Evolutionary conservation across 2,888 invertebrate species (phyloP).

Genomic region (Watsonalla cultraria): DNA sequence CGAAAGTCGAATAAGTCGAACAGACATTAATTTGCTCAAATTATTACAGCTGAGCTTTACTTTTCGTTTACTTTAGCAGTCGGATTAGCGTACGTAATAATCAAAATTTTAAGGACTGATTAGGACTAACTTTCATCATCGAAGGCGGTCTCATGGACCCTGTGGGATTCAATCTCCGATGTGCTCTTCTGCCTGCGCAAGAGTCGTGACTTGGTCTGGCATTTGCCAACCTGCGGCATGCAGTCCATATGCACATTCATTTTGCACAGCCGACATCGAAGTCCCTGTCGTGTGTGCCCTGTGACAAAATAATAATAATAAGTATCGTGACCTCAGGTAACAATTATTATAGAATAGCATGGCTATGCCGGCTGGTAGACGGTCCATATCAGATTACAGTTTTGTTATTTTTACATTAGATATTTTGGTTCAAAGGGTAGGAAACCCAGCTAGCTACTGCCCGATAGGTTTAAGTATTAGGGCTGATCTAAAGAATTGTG

Average conservation of each 20-base stretch:
- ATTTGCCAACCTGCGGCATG: slow-evolving; percentile 88
- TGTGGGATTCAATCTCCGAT: slow-evolving; percentile 86
- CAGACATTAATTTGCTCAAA: no score
- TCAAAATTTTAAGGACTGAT: neutral
- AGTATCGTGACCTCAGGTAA: neutral
- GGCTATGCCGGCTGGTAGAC: no score
- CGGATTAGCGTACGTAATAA: neutral
- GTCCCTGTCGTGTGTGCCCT: slow-evolving; percentile 95
- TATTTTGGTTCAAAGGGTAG: no score
- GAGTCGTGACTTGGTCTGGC: slow-evolving; percentile 91
- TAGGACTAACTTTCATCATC: slow-evolving; percentile 89
- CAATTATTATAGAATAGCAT: no score
- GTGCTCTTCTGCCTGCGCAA: slow-evolving; percentile 93
- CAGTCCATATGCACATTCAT: slow-evolving; percentile 95
- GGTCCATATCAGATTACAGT: no score
- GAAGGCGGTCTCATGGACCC: slow-evolving; percentile 80
- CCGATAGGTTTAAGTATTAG: no score
- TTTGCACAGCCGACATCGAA: slow-evolving; percentile 94
- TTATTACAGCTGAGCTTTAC: neutral
- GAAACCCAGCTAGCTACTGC: no score
- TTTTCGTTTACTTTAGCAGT: neutral
- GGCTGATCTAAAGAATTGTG: no score
- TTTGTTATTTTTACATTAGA: no score
- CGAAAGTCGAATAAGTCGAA: no score
- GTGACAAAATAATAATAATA: neutral